Percentiles rank a stretch among this genome's conserved stretches.
These are phyloP conservation scores for Saturnia japonica DNA, from an alignment of 2,888 invertebrate genomes.

Conservation along the genomic window DNA sequence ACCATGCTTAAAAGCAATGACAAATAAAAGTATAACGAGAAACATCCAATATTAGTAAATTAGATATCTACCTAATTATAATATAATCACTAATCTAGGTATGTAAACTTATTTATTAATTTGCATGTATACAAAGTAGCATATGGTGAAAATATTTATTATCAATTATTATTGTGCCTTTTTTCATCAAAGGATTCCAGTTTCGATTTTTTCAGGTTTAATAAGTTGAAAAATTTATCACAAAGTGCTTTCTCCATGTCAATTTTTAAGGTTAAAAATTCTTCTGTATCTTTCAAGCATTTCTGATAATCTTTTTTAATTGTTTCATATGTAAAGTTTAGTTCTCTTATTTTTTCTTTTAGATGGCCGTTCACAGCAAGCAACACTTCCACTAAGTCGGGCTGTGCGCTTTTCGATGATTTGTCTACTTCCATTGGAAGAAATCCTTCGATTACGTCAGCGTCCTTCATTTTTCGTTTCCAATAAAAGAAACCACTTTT, in stretches of 20 bases:
- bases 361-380: constrained; percentile 54
- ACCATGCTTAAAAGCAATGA: too few relatives aligned
- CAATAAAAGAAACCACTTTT: constrained; percentile 68
- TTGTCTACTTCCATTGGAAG: constrained; percentile 55
- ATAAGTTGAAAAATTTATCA: constrained; percentile 55
- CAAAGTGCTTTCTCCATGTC: constrained; percentile 65
- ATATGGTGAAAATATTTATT: not conserved
- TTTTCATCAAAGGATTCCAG: constrained; percentile 18
- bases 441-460: constrained; percentile 59
- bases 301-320: constrained; percentile 55
- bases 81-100: too few relatives aligned
- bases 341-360: constrained; percentile 42
- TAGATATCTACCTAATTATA: too few relatives aligned
- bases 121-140: too few relatives aligned
- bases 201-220: constrained; percentile 43
- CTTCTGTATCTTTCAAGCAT: constrained; percentile 61
- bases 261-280: constrained; percentile 63
- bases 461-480: constrained; percentile 52
- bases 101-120: too few relatives aligned
- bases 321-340: constrained; percentile 41
- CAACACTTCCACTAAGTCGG: constrained; percentile 57
- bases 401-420: constrained; percentile 39
- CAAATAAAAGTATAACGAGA: too few relatives aligned
- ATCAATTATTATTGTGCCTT: not conserved
- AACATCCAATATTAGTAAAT: too few relatives aligned